Percentiles rank a stretch among this genome's conserved stretches.
phyloP scores from a whole-genome alignment of 2,113 vertebrate genomes.

The Corvus hawaiiensis region DNA sequence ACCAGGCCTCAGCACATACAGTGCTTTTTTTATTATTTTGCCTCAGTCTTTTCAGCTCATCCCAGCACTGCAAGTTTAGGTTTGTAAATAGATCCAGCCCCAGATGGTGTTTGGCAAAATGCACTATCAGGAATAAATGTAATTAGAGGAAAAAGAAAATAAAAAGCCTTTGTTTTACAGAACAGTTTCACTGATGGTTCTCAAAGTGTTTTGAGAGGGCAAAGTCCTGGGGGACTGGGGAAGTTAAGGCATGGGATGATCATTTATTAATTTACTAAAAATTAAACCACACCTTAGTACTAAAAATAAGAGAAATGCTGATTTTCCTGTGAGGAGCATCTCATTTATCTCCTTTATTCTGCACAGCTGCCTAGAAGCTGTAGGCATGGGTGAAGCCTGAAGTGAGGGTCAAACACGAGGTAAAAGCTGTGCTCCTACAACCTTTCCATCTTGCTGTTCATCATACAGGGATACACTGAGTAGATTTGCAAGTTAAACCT shows the following conservation, averaged over 20 bases:
- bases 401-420: not conserved
- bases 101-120: not conserved
- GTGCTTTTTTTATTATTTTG: not conserved
- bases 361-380: not conserved
- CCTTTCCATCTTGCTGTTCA: not conserved
- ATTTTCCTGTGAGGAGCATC: not conserved
- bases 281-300: not conserved
- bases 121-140: not conserved
- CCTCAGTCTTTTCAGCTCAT: not conserved
- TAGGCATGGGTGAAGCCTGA: not conserved
- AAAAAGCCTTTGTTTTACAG: not conserved
- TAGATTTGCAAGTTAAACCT: constrained; percentile 6
- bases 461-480: not conserved
- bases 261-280: not conserved
- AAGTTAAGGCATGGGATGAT: not conserved
- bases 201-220: not conserved
- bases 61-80: not conserved
- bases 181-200: not conserved
- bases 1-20: not conserved
- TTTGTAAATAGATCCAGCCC: not conserved
- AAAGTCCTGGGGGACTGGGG: not conserved
- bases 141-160: not conserved
- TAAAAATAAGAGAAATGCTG: not conserved
- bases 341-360: not conserved
- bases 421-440: not conserved